These are phyloP conservation scores for Lepilemur ruficaudatus DNA, from an alignment of 2,797 vertebrate genomes.

Conservation along the genomic window DNA sequence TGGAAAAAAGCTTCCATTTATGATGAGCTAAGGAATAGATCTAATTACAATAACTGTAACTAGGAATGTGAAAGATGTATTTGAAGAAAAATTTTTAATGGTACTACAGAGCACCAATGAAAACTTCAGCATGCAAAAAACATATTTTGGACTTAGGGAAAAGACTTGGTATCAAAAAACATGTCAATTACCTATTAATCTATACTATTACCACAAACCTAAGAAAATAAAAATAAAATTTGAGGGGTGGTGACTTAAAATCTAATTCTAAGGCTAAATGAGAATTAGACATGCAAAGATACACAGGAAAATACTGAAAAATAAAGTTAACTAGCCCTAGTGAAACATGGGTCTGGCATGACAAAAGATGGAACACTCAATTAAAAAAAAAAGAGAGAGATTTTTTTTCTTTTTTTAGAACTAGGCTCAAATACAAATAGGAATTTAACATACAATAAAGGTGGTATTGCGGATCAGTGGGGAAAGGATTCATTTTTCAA, in stretches of 20 bases:
- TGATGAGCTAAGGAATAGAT: neutral
- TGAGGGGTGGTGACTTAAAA: neutral
- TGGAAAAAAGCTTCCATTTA: neutral
- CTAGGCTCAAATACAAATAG: neutral
- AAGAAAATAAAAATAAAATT: conserved; percentile 25
- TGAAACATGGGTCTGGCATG: neutral
- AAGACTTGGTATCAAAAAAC: neutral
- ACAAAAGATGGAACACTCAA: conserved; percentile 3
- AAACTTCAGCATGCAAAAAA: neutral
- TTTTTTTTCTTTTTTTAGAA: neutral
- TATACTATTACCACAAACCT: neutral
- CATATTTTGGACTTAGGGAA: neutral
- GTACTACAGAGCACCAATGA: neutral
- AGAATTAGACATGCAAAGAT: neutral
- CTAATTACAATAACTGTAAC: neutral
- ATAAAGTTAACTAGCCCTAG: neutral
- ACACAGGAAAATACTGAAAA: neutral
- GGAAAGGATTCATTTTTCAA: neutral
- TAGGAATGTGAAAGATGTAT: neutral
- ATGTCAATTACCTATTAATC: neutral
- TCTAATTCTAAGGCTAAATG: neutral
- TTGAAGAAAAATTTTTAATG: conserved; percentile 29
- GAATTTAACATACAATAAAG: neutral
- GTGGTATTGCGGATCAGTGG: neutral
- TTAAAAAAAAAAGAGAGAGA: neutral